phyloP scores from a whole-genome alignment of 2,888 invertebrate genomes.

The Zhuqinia jingwanae region DNA sequence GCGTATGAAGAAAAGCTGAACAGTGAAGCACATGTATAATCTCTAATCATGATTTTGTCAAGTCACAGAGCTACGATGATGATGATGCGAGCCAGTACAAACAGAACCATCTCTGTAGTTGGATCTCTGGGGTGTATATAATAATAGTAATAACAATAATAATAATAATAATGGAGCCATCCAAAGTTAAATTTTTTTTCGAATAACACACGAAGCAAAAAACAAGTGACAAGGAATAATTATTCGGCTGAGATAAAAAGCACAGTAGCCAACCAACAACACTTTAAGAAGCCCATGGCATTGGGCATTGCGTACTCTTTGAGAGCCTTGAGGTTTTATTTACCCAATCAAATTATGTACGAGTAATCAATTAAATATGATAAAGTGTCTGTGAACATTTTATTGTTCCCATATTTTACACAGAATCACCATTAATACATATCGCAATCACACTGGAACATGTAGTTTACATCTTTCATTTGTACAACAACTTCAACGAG shows the following conservation, averaged over 20 bases:
- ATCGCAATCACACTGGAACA: neutral
- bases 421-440: neutral
- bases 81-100: too few relatives aligned
- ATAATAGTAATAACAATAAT: too few relatives aligned
- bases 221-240: constrained; percentile 26
- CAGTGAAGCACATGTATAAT: too few relatives aligned
- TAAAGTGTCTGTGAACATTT: constrained; percentile 27
- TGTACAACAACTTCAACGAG: neutral
- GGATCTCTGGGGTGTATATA: too few relatives aligned
- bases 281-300: constrained; percentile 15
- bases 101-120: too few relatives aligned
- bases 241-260: constrained; percentile 14
- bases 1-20: too few relatives aligned
- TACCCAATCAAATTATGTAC: constrained; percentile 7
- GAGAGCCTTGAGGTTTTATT: constrained; percentile 49
- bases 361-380: constrained; percentile 23
- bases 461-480: neutral
- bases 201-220: neutral
- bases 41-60: too few relatives aligned
- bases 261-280: neutral
- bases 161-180: too few relatives aligned
- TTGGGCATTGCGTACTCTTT: neutral
- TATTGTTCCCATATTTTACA: constrained; percentile 16
- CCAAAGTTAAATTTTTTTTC: neutral
- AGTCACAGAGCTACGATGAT: too few relatives aligned